phyloP scores from a whole-genome alignment of 2,888 invertebrate species.

The Pandemis cinnamomeana region DNA sequence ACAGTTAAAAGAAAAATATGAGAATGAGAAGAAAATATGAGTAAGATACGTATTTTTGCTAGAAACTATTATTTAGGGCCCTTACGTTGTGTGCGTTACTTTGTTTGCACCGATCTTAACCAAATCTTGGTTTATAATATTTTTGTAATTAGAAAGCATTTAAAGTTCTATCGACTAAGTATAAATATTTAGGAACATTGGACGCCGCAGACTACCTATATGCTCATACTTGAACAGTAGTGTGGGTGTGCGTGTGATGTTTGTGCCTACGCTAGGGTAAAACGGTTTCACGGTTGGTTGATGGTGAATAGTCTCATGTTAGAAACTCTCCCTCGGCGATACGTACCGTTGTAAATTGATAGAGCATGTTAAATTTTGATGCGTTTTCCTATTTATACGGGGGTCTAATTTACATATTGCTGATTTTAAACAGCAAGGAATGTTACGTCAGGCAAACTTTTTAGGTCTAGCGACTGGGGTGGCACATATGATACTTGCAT shows the following conservation, averaged over 20 bases:
- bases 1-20: not conserved
- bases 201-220: not conserved
- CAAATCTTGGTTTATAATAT: too few relatives aligned
- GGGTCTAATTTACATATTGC: not conserved
- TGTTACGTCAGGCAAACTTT: too few relatives aligned
- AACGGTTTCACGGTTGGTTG: slow-evolving; percentile 24
- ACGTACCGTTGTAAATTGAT: not conserved
- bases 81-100: too few relatives aligned
- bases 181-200: too few relatives aligned
- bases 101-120: too few relatives aligned
- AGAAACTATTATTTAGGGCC: too few relatives aligned
- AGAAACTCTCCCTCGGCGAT: slow-evolving; percentile 1
- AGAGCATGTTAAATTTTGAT: not conserved
- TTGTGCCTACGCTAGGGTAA: slow-evolving; percentile 6
- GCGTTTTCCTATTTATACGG: not conserved
- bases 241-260: not conserved
- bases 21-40: not conserved
- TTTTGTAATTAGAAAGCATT: too few relatives aligned
- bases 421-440: too few relatives aligned
- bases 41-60: too few relatives aligned
- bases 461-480: too few relatives aligned
- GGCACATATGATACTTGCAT: too few relatives aligned
- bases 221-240: not conserved
- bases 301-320: slow-evolving; percentile 19
- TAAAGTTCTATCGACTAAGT: too few relatives aligned